Percentiles rank a stretch among this genome's conserved stretches.
Evolutionary conservation across 64 coral and sea anemone species (phyloP).

Genomic region (Dendrophyllia cribrosa): DNA sequence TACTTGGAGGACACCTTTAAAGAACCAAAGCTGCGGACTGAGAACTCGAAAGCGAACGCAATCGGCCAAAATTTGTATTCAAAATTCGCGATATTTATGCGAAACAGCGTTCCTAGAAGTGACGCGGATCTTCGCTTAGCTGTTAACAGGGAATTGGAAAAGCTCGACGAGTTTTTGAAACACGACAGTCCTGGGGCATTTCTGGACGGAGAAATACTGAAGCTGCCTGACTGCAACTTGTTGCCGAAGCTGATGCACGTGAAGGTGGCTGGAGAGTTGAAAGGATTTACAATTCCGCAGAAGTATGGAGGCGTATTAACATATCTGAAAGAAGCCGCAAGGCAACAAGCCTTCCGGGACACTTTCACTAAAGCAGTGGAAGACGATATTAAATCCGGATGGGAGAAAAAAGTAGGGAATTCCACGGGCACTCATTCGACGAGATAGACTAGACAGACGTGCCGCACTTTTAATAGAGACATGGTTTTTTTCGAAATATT

Average conservation of each 20-base stretch:
- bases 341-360: conserved; percentile 1
- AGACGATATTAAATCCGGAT: conserved; percentile 7
- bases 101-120: conserved; percentile 33
- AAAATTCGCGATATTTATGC: conserved; percentile 68
- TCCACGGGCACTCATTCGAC: background rate
- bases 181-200: conserved; percentile 27
- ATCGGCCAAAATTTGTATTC: conserved; percentile 37
- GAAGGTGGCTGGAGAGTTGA: conserved; percentile 47
- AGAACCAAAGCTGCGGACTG: background rate
- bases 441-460: background rate
- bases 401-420: conserved; percentile 38
- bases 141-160: conserved; percentile 36
- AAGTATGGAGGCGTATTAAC: background rate
- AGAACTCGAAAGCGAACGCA: background rate
- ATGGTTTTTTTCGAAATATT: background rate
- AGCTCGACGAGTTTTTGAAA: conserved; percentile 57
- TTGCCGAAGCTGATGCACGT: conserved; percentile 78
- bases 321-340: background rate
- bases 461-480: background rate
- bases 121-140: conserved; percentile 33
- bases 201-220: conserved; percentile 55
- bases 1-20: conserved; percentile 60
- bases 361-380: conserved; percentile 3
- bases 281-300: conserved; percentile 27
- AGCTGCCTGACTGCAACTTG: conserved; percentile 77